Percentiles rank a stretch among this genome's conserved stretches.
Conservation (phyloP, 2,113 vertebrate genomes). For the Calyptomena viridis region DNA sequence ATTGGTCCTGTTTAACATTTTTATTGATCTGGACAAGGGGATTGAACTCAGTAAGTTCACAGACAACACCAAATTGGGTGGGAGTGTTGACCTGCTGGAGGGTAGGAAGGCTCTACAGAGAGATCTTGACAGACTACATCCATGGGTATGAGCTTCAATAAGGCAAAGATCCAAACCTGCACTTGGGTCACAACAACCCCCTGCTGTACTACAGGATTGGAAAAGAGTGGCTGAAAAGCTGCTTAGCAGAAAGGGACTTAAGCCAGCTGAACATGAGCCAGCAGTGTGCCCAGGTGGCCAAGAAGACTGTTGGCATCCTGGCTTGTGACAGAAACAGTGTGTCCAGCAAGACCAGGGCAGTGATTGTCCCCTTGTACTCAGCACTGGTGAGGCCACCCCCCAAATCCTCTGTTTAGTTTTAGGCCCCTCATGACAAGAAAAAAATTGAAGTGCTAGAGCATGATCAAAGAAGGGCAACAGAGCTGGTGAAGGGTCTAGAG, state of each 20-base stretch:
- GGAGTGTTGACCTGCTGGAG: not conserved
- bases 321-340: not conserved
- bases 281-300: accelerated
- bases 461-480: not conserved
- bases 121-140: not conserved
- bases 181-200: not conserved
- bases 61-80: not conserved
- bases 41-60: not conserved
- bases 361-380: accelerated
- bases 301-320: not conserved
- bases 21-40: not conserved
- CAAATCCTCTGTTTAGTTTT: not conserved
- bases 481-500: not conserved
- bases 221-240: not conserved
- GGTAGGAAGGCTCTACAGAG: not conserved
- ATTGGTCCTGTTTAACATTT: not conserved
- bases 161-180: not conserved
- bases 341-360: not conserved
- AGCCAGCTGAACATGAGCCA: not conserved
- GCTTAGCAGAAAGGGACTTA: not conserved
- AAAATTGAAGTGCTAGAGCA: not conserved
- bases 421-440: not conserved
- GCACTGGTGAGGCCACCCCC: not conserved
- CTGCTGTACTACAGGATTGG: accelerated
- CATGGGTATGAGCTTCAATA: not conserved